Percentiles rank a stretch among this genome's conserved stretches.
Conservation (phyloP, 2,113 vertebrate genomes). For the Coryphaenoides rupestris region DNA sequence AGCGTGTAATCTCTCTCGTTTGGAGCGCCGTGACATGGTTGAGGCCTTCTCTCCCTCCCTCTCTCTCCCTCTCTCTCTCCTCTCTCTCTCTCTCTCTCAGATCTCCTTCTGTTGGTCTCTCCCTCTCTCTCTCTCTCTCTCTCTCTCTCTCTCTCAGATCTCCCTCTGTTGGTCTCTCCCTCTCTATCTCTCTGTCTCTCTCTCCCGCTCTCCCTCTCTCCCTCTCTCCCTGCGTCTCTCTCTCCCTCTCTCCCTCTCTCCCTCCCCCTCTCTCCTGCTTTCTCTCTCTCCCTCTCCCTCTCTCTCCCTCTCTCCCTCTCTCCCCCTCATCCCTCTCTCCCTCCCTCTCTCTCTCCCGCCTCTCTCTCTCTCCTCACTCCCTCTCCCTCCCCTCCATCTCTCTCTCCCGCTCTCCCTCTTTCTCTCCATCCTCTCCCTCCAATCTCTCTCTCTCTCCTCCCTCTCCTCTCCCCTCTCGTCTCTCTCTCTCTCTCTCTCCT, state of each 20-base stretch:
- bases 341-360: too few species aligned
- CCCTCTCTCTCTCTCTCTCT: conserved; percentile 31
- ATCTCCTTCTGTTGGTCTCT: conserved; percentile 16
- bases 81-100: too few species aligned
- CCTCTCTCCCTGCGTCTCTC: too few species aligned
- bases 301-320: too few species aligned
- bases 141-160: conserved; percentile 19
- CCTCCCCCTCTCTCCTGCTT: conserved; percentile 23
- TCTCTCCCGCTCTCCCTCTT: background rate
- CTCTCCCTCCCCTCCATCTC: too few species aligned
- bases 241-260: too few species aligned
- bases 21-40: conserved; percentile 49
- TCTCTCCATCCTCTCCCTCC: background rate
- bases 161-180: too few species aligned
- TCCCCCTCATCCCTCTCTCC: conserved; percentile 20
- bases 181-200: conserved; percentile 33
- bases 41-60: background rate
- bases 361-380: too few species aligned
- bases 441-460: conserved; percentile 20
- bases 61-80: too few species aligned
- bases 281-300: too few species aligned
- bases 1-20: conserved; percentile 75
- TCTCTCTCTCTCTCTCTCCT: too few species aligned
- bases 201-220: background rate
- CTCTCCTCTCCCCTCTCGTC: conserved; percentile 57